A percentile compares a stretch with the other conserved stretches of the same genome.
These are phyloP conservation scores for Pinctada fucata DNA, from an alignment of 2,888 invertebrate species.

Conservation along the genomic window DNA sequence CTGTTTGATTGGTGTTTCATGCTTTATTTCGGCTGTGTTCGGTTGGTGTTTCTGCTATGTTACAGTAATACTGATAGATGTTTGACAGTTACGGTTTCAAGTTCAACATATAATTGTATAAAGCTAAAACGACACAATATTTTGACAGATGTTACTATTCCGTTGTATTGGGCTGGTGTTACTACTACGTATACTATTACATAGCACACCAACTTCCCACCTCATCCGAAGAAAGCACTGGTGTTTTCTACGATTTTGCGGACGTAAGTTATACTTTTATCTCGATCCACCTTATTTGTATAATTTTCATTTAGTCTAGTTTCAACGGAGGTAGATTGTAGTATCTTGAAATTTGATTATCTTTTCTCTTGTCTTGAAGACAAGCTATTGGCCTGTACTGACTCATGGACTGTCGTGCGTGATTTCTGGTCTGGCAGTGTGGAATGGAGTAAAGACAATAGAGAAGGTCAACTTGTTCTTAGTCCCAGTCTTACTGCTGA, in stretches of 20 bases:
- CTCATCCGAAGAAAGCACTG: constrained; percentile 50
- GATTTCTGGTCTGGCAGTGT: constrained; percentile 62
- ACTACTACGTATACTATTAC: constrained; percentile 66
- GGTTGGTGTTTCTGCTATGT: no score
- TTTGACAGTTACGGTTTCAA: no score
- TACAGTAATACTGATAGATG: no score
- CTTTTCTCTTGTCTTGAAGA: constrained; percentile 43
- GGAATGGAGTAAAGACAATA: constrained; percentile 70
- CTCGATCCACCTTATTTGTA: no score
- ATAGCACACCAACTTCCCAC: constrained; percentile 64
- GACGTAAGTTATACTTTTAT: constrained; percentile 49
- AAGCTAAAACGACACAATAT: no score
- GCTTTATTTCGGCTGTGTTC: no score
- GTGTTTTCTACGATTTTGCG: constrained; percentile 66
- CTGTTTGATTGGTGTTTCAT: no score
- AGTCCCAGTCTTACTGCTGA: constrained; percentile 65
- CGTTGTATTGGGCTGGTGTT: constrained; percentile 74
- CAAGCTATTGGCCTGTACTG: constrained; percentile 68
- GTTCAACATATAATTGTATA: no score
- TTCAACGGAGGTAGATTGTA: no score
- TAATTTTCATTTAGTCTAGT: no score
- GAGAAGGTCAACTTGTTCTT: constrained; percentile 72
- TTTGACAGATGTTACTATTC: constrained; percentile 68
- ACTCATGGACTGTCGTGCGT: constrained; percentile 62
- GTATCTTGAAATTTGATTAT: no score